A percentile compares a stretch with the other conserved stretches of the same genome.
phyloP scores from a whole-genome alignment of 2,797 vertebrate species.

The Poecilia wingei region DNA sequence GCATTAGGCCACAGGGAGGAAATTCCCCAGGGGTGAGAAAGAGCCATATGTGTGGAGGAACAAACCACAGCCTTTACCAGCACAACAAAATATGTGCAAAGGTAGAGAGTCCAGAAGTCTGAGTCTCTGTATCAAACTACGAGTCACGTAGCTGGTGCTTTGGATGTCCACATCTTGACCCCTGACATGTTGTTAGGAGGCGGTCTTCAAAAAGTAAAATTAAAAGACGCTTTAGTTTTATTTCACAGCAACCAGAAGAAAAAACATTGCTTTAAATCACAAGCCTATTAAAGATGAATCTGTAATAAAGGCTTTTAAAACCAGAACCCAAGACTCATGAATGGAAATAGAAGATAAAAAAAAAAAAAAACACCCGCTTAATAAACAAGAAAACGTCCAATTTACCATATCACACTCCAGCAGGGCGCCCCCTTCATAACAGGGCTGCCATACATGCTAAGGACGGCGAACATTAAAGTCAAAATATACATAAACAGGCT shows the following conservation, averaged over 20 bases:
- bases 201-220: conserved; percentile 19
- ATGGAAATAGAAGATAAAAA: conserved; percentile 79
- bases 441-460: conserved; percentile 72
- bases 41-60: conserved; percentile 69
- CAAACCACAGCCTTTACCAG: conserved; percentile 46
- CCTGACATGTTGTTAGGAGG: conserved; percentile 24
- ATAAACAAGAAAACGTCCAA: conserved; percentile 83
- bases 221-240: conserved; percentile 4
- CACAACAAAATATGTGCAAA: conserved; percentile 33
- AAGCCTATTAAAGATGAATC: conserved; percentile 75
- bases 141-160: not conserved
- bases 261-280: conserved; percentile 67
- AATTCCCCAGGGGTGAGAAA: conserved; percentile 68
- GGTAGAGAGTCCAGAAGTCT: conserved; percentile 4
- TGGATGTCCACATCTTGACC: conserved; percentile 25
- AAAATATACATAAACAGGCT: conserved; percentile 72
- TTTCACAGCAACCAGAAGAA: conserved; percentile 26
- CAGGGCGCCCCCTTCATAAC: conserved; percentile 77
- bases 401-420: conserved; percentile 82
- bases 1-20: conserved; percentile 75
- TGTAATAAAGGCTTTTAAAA: conserved; percentile 72
- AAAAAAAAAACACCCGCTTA: conserved; percentile 48
- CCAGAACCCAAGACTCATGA: conserved; percentile 66
- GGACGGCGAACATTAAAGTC: conserved; percentile 80
- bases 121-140: not conserved